Evolutionary conservation across 2,888 invertebrate genomes (phyloP), one percentile per base, ranked within the genome.

Genomic region (Eugnorisma glareosa): DNA sequence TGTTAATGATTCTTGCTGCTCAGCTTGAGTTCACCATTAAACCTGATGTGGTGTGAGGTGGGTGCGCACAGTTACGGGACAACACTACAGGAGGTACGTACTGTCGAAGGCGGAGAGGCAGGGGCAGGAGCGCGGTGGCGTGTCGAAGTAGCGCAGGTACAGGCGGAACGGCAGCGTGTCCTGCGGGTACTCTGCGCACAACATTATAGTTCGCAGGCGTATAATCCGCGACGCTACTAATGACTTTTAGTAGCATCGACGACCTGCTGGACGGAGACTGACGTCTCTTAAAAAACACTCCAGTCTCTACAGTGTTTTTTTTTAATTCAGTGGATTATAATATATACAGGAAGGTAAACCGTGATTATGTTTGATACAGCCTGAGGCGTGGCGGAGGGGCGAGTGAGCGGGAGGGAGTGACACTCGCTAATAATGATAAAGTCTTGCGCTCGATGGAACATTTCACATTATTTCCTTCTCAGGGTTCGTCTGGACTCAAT

Each of bases 161-260:
- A 96, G 79, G 0, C 96, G 92, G 59, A 96, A 92, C 3, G 95
- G 95, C 15, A 93, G 86, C 54, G 45, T 76, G n/a, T 92, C 91
- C 74, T 91, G 91, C 4, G 70, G 64, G 28, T 89, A 83, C 15
- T 91, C 95, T 95, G 90, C 57, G 31, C 21, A 63, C 18, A 61
- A 73, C 28, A 24, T 40, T 31, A 72, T 24, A 28, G 59, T 4
- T 21, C 35, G 31, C 24, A 45, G 31, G 54, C n/a, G 54, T 24
- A n/a, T n/a, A 24, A n/a, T 54, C 51, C 51, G 0, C 54, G 54
- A n/a, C n/a, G 13, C 54, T 54, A 54, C n/a, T 18, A 59, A 31
- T 31, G 8, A 28, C 28, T 8, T 31, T 63, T 35, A 63, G 63
- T 40, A 15, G 63, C n/a, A n/a, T 28, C 57, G 15, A 28, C 6